Percentiles rank a stretch among this genome's conserved stretches.
phyloP scores from a whole-genome alignment of 1,140 invertebrate genomes.

The Phymorhynchus buccinoides region DNA sequence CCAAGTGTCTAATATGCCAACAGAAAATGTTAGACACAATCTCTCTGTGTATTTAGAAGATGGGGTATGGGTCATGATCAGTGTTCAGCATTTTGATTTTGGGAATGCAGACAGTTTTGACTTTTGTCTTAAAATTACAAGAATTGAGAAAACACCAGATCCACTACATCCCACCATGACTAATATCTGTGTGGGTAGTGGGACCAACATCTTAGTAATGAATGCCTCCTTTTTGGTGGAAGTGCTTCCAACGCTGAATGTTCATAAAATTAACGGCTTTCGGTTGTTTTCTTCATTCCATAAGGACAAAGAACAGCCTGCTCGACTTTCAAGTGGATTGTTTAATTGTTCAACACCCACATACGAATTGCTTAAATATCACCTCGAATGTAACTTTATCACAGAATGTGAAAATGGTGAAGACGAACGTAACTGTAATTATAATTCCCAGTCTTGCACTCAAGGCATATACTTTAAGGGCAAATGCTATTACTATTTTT shows the following conservation, averaged over 20 bases:
- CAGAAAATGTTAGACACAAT: not conserved
- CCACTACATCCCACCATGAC: not conserved
- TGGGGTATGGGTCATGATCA: not conserved
- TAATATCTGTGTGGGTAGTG: not conserved
- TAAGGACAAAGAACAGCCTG: not conserved
- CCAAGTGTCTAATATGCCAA: not conserved
- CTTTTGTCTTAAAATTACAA: not conserved
- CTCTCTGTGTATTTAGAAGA: not conserved
- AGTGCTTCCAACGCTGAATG: not conserved
- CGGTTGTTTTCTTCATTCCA: not conserved
- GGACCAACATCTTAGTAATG: not conserved
- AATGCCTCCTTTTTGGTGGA: not conserved
- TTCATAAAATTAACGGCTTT: not conserved
- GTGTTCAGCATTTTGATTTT: not conserved
- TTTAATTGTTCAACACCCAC: not conserved
- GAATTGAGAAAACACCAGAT: not conserved
- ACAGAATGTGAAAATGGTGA: not conserved
- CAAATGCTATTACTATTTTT: not conserved
- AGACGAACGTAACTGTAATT: not conserved
- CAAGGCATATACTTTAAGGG: not conserved
- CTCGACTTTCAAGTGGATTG: not conserved
- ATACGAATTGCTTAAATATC: not conserved
- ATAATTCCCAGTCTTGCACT: not conserved
- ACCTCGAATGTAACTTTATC: not conserved
- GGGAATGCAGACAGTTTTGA: not conserved